These are phyloP conservation scores for Melozone crissalis DNA, from an alignment of 2,113 vertebrate species.

Conservation along the genomic window DNA sequence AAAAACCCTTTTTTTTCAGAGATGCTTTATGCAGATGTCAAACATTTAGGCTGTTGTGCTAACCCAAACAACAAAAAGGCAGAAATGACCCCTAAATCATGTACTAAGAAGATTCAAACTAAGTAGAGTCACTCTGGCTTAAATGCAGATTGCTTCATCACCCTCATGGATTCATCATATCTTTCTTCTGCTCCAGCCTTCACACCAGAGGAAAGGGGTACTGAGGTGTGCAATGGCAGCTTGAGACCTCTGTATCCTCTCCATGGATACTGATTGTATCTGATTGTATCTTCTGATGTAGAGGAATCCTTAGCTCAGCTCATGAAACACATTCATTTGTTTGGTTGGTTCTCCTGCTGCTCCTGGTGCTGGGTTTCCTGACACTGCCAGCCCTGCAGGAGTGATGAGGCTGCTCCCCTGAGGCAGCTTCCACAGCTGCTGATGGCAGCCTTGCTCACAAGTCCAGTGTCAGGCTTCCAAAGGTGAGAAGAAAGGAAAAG, in stretches of 20 bases:
- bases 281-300: neutral
- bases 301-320: neutral
- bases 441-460: neutral
- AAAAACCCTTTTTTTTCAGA: neutral
- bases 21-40: neutral
- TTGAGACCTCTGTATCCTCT: neutral
- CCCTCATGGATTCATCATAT: neutral
- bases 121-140: neutral
- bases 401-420: neutral
- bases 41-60: neutral
- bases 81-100: neutral
- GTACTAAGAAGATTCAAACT: neutral
- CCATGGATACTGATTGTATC: neutral
- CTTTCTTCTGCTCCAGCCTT: neutral
- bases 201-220: neutral
- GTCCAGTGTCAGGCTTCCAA: neutral
- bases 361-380: neutral
- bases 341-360: neutral
- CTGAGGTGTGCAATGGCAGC: rapidly evolving
- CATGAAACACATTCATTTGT: neutral
- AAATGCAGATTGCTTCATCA: neutral
- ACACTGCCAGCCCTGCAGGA: neutral
- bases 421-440: neutral
- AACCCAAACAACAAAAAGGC: neutral
- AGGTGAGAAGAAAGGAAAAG: neutral